These are phyloP conservation scores for Drosophila buzzatii DNA, from an alignment of 2,888 invertebrate genomes.

Conservation along the genomic window DNA sequence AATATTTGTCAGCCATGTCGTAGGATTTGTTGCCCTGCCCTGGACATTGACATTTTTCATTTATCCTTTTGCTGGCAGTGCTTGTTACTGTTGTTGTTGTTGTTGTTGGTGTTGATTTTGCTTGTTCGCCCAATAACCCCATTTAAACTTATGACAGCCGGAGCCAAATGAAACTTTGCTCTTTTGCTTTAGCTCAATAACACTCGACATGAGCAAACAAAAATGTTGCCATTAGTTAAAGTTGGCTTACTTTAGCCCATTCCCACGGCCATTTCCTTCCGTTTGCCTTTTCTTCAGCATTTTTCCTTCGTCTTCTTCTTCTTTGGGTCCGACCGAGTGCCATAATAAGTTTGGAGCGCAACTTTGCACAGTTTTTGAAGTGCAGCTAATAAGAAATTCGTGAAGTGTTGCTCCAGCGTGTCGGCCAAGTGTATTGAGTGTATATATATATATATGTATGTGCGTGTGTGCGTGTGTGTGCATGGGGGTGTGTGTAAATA, in stretches of 20 bases:
- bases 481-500: constrained; percentile 58
- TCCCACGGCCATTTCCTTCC: constrained; percentile 14
- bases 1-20: constrained; percentile 42
- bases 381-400: constrained; percentile 77
- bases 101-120: constrained; percentile 12
- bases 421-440: constrained; percentile 41
- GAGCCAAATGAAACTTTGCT: constrained; percentile 71
- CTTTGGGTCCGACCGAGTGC: constrained; percentile 30
- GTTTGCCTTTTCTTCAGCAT: constrained; percentile 19
- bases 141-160: constrained; percentile 73
- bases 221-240: constrained; percentile 69
- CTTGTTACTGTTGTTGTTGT: background rate
- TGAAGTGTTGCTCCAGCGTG: constrained; percentile 63
- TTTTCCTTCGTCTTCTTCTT: background rate
- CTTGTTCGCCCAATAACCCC: constrained; percentile 53
- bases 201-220: constrained; percentile 67
- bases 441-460: background rate
- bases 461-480: constrained; percentile 8
- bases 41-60: constrained; percentile 50
- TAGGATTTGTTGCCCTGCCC: constrained; percentile 27
- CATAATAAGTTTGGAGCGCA: constrained; percentile 64
- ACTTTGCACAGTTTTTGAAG: constrained; percentile 56
- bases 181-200: constrained; percentile 64
- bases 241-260: constrained; percentile 45
- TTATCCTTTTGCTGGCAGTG: constrained; percentile 13